These are phyloP conservation scores for Holcopasites calliopsidis DNA, from an alignment of 1,140 invertebrate genomes.

Conservation along the genomic window DNA sequence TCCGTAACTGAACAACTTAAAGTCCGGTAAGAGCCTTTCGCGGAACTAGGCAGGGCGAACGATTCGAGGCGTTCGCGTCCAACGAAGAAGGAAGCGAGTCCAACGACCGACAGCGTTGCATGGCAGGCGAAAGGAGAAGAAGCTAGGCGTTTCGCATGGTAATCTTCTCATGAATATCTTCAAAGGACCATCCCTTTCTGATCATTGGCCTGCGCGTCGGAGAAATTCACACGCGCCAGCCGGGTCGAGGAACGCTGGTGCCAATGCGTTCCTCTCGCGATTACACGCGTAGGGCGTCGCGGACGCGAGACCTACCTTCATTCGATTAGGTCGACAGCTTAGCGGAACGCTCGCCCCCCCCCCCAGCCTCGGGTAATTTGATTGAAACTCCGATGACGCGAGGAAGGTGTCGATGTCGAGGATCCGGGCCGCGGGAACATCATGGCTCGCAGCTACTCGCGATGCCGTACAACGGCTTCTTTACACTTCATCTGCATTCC, in stretches of 20 bases:
- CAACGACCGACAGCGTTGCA: background rate
- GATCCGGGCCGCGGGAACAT: conserved; percentile 6
- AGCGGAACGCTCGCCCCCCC: conserved; percentile 44
- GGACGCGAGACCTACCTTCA: conserved; percentile 45
- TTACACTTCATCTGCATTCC: conserved; percentile 35
- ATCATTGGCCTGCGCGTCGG: background rate
- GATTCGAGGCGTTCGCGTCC: background rate
- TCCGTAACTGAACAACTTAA: conserved; percentile 57
- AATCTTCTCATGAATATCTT: conserved; percentile 68
- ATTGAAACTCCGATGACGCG: conserved; percentile 62
- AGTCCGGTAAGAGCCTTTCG: conserved; percentile 42
- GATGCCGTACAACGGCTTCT: conserved; percentile 13
- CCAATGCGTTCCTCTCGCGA: conserved; percentile 50
- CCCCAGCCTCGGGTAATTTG: conserved; percentile 45
- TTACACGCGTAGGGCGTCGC: conserved; percentile 37
- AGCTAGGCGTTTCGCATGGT: conserved; percentile 67
- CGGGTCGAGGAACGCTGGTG: conserved; percentile 5
- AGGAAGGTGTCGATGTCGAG: conserved; percentile 54
- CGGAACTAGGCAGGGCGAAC: conserved; percentile 40
- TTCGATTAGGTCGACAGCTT: conserved; percentile 64
- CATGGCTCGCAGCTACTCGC: background rate
- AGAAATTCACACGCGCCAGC: conserved; percentile 9
- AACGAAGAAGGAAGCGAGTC: background rate
- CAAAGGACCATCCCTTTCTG: conserved; percentile 44
- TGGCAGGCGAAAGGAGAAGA: conserved; percentile 53